These are phyloP conservation scores for Halocynthia roretzi DNA, from an alignment of 23 tunicate genomes.

Conservation along the genomic window DNA sequence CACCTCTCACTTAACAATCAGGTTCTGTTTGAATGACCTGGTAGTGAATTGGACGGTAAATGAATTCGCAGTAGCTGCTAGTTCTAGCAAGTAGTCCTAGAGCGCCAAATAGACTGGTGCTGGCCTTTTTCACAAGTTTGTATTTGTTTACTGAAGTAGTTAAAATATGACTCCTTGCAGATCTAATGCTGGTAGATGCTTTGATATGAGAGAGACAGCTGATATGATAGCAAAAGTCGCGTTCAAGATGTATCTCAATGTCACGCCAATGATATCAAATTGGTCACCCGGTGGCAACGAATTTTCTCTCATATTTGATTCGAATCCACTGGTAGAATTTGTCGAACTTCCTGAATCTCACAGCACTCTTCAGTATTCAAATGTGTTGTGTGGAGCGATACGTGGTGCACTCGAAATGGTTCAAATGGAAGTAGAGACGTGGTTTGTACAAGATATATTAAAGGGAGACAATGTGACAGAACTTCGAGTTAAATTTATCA, in stretches of 20 bases:
- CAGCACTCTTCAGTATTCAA: constrained; percentile 49
- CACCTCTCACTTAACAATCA: no score
- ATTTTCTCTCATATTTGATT: constrained; percentile 73
- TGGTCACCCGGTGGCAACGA: constrained; percentile 85
- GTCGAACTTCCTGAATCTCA: constrained; percentile 81
- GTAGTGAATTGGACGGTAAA: no score
- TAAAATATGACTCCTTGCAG: not conserved
- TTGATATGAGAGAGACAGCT: constrained; percentile 80
- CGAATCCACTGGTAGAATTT: constrained; percentile 79
- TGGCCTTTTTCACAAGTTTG: no score
- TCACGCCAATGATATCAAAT: constrained; percentile 61
- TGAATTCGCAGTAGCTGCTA: no score
- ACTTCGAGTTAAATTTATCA: constrained; percentile 71
- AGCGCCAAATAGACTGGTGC: no score
- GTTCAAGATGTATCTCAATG: constrained; percentile 81
- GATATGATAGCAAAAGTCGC: constrained; percentile 66
- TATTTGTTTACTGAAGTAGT: no score
- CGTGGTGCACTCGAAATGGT: constrained; percentile 90
- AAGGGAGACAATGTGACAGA: constrained; percentile 87
- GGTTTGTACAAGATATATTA: constrained; percentile 60
- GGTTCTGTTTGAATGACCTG: no score
- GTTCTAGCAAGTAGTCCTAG: no score
- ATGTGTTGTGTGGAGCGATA: constrained; percentile 77
- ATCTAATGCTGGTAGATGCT: constrained; percentile 56
- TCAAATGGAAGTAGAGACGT: constrained; percentile 67